Evolutionary conservation across 2,797 vertebrate genomes (phyloP).

Genomic region (Hipposideros larvatus): DNA sequence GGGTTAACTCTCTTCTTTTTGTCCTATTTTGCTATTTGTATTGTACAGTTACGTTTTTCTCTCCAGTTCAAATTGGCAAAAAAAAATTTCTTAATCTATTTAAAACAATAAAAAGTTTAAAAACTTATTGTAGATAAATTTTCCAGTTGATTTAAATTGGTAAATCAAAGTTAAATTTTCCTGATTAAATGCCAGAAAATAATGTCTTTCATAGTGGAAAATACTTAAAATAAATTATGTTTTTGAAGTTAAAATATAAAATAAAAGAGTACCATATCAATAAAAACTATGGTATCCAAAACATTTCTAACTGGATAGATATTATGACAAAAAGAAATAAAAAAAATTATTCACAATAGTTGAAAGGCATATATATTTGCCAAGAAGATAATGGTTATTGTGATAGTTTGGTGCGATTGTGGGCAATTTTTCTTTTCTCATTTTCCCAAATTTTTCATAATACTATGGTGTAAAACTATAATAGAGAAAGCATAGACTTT

Average conservation of each 20-base stretch:
- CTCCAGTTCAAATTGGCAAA: background rate
- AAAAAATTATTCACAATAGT: background rate
- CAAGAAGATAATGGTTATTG: background rate
- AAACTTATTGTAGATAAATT: background rate
- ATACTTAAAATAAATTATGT: background rate
- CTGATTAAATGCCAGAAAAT: background rate
- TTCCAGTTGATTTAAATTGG: background rate
- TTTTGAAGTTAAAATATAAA: conserved; percentile 18
- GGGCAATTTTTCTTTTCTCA: background rate
- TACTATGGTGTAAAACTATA: background rate
- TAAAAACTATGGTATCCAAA: background rate
- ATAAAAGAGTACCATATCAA: background rate
- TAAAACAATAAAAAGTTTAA: background rate
- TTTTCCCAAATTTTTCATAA: background rate
- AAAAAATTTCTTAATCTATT: background rate
- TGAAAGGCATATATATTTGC: background rate
- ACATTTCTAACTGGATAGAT: background rate
- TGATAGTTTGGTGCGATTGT: background rate
- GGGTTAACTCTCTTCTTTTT: background rate
- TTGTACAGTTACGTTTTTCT: background rate
- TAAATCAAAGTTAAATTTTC: background rate
- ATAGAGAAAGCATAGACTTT: background rate
- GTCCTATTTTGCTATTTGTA: conserved; percentile 6
- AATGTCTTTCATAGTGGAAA: background rate
- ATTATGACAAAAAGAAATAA: background rate